These are phyloP conservation scores for Vanessa tameamea DNA, from an alignment of 1,140 invertebrate species.

Conservation along the genomic window DNA sequence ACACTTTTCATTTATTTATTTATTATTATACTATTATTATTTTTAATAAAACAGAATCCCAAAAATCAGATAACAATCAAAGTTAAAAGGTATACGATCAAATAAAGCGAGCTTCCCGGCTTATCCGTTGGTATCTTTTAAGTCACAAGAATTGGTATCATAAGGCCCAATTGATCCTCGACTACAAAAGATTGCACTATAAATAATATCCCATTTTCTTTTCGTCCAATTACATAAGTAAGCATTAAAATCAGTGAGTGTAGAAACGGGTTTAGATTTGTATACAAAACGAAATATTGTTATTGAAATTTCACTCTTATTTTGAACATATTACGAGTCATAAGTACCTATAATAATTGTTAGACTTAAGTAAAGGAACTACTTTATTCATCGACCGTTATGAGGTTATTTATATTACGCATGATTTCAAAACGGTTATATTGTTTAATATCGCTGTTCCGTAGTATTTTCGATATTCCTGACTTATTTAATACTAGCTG, in stretches of 20 bases:
- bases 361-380: not conserved
- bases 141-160: not conserved
- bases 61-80: too few relatives aligned
- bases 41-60: too few relatives aligned
- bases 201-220: not conserved
- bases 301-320: not conserved
- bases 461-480: not conserved
- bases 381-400: not conserved
- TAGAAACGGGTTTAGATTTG: not conserved
- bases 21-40: too few relatives aligned
- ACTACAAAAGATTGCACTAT: not conserved
- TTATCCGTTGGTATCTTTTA: too few relatives aligned
- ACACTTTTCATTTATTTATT: too few relatives aligned
- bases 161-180: not conserved
- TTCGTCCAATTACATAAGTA: constrained; percentile 1
- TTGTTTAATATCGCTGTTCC: not conserved
- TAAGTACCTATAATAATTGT: not conserved
- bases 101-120: too few relatives aligned
- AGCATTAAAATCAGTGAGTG: constrained; percentile 5
- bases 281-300: not conserved
- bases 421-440: constrained; percentile 1
- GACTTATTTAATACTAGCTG: too few relatives aligned
- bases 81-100: too few relatives aligned
- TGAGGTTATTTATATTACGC: constrained; percentile 1
- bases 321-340: not conserved